Conservation (phyloP, 2,888 invertebrate genomes). For the Mystacides longicornis region DNA sequence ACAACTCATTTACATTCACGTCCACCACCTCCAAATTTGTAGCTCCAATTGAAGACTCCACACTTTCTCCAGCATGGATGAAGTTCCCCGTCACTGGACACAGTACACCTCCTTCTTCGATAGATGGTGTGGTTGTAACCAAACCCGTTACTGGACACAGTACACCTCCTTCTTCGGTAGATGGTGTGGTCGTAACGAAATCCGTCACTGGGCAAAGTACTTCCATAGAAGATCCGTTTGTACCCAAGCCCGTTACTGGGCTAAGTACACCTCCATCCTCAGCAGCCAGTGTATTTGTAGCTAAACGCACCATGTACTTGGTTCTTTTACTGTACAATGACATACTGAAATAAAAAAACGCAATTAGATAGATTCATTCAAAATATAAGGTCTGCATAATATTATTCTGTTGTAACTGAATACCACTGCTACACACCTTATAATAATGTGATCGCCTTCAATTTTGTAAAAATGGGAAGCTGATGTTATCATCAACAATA, state of each 20-base stretch:
- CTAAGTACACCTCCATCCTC: neutral
- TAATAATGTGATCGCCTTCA: neutral
- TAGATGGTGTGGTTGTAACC: neutral
- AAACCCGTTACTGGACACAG: neutral
- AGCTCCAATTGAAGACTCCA: neutral
- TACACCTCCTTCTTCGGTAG: neutral
- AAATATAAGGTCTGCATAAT: neutral
- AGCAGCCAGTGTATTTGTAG: neutral
- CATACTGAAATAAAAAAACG: neutral
- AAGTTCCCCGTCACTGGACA: neutral
- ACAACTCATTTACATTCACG: no score
- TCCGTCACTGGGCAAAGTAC: neutral
- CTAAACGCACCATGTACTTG: neutral
- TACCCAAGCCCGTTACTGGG: neutral
- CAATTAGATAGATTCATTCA: neutral
- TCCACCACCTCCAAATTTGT: no score
- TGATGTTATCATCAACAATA: no score
- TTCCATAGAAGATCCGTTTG: neutral
- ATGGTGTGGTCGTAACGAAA: neutral
- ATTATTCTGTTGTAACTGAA: no score
- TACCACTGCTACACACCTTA: neutral
- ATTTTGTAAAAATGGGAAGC: no score
- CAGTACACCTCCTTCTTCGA: neutral
- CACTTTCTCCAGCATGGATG: neutral
- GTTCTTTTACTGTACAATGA: slow-evolving; percentile 3